phyloP scores from a whole-genome alignment of 1,140 invertebrate species.

The Wasmannia auropunctata region DNA sequence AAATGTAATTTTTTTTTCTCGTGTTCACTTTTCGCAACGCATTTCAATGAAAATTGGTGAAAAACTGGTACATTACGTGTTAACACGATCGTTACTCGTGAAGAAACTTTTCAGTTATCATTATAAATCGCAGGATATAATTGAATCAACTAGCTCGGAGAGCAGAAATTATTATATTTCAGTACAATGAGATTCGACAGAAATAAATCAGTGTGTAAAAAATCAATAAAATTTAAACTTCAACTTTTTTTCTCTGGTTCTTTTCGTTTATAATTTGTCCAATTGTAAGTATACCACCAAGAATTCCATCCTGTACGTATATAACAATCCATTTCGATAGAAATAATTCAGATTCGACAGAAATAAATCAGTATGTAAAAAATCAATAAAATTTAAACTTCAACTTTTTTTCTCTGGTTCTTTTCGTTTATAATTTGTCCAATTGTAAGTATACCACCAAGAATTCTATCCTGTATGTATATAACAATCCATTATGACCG shows the following conservation, averaged over 20 bases:
- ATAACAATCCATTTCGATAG: too few species aligned
- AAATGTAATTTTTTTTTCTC: conserved; percentile 21
- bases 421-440: background rate
- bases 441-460: background rate
- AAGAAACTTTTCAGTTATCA: background rate
- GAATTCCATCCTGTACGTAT: background rate
- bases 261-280: background rate
- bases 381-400: background rate
- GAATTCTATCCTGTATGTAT: background rate
- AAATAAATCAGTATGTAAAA: background rate
- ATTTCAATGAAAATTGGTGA: background rate
- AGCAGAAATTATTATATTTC: background rate
- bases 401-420: background rate
- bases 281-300: background rate
- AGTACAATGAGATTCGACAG: background rate
- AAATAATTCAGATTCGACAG: background rate
- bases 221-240: background rate
- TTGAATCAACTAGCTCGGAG: background rate
- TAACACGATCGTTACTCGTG: background rate
- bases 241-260: background rate
- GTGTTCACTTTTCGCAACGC: background rate
- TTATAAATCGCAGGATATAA: background rate
- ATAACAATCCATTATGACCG: background rate
- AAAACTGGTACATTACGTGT: background rate
- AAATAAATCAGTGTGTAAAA: background rate